Percentiles rank a stretch among this genome's conserved stretches.
Evolutionary conservation across 2,113 vertebrate species (phyloP).

Genomic region (Bos indicus): DNA sequence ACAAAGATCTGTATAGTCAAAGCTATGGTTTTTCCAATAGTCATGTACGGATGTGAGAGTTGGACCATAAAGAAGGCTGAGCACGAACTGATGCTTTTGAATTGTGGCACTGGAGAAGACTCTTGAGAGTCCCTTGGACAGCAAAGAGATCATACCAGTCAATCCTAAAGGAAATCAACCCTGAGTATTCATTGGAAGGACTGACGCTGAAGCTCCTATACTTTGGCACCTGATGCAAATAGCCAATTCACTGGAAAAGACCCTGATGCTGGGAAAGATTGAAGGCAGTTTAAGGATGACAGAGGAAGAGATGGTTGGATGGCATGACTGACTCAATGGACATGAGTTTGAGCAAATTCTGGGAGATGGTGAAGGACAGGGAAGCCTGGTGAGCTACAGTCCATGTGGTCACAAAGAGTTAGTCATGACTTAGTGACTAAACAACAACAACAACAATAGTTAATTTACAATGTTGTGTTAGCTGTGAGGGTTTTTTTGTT

Average conservation of each 20-base stretch:
- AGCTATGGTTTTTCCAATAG: background rate
- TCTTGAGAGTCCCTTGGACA: background rate
- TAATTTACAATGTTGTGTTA: background rate
- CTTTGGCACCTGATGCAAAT: background rate
- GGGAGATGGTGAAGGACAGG: background rate
- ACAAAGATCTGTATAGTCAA: background rate
- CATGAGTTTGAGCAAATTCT: background rate
- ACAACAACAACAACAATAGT: background rate
- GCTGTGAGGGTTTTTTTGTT: background rate
- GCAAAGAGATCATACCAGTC: background rate
- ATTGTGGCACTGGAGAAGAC: background rate
- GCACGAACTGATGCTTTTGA: background rate
- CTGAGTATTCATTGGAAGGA: background rate
- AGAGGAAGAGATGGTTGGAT: background rate
- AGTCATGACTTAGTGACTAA: background rate
- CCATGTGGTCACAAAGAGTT: background rate
- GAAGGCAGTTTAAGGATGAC: background rate
- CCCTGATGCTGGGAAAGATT: background rate
- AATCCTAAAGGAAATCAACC: background rate
- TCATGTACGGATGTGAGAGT: accelerated
- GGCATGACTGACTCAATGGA: background rate
- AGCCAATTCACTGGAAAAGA: background rate
- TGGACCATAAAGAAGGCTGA: background rate
- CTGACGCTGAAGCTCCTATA: background rate
- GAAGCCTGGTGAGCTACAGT: background rate